Conservation (phyloP, 2,797 vertebrate species). For the Protosalanx chinensis region DNA sequence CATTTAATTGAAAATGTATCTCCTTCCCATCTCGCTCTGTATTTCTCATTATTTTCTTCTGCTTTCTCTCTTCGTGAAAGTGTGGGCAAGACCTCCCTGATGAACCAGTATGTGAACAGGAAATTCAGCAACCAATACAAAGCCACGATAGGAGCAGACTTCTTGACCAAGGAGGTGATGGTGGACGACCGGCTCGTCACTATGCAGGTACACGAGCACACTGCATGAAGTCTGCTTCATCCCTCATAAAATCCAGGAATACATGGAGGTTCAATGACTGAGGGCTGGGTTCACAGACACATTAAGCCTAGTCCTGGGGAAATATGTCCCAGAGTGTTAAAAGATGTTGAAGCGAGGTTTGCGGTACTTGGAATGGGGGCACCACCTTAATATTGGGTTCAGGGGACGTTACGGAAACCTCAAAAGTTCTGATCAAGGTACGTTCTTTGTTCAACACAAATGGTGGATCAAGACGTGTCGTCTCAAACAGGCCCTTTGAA, state of each 20-base stretch:
- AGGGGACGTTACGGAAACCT: no score
- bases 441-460: no score
- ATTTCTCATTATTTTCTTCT: neutral
- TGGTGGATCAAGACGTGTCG: no score
- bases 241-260: no score
- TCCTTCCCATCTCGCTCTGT: constrained; percentile 5
- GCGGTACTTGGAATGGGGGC: no score
- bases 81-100: constrained; percentile 89
- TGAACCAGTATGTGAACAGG: constrained; percentile 96
- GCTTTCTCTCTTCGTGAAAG: constrained; percentile 53
- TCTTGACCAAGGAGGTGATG: constrained; percentile 93
- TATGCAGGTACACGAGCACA: constrained; percentile 80
- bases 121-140: constrained; percentile 96
- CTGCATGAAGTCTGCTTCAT: neutral
- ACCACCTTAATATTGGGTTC: no score
- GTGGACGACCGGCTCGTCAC: constrained; percentile 92
- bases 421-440: no score
- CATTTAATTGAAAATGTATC: neutral
- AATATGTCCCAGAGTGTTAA: no score
- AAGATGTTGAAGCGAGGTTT: no score
- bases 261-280: neutral
- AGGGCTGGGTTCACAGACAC: neutral
- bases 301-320: neutral
- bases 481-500: no score
- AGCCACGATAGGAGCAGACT: constrained; percentile 91